Evolutionary conservation across 2,113 vertebrate genomes (phyloP), one percentile per base, ranked within the genome.

Genomic region (Amphiprion ocellaris): DNA sequence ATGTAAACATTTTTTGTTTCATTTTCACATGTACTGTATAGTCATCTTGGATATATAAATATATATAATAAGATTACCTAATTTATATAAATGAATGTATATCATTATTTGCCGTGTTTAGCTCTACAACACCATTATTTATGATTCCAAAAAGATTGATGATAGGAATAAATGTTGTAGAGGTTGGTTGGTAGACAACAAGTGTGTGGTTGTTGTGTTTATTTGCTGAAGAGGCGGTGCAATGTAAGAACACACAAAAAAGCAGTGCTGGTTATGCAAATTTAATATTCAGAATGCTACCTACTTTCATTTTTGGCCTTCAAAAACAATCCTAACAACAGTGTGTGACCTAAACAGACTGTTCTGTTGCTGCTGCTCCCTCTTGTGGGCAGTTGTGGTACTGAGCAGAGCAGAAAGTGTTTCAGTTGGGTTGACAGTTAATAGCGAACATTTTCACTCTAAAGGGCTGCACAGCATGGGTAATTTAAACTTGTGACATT

Each of bases 31-130:
- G 87, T 94, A 90, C 87, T 91, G 89, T 94, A 92, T 84, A 91
- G 78, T 78, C 71, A 86, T 81, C 87, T 81, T 85, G 68, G 75
- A 85, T 69, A 89, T 89, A 78, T 81, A 69, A 69, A 86, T 77
- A 81, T 74, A 92, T 87, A 82, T 74, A 69, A 52, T 17, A 87
- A 89, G 74, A 90, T 74, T 68, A 91, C 56, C 71, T 92, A 88
- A 94, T 93, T 93, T 93, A 94, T 92, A 94, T 90, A 82, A 92
- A 91, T 91, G 83, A 94, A 94, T 94, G 89, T 92, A 92, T 85
- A 88, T 89, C 63, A 79, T 85, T 81, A 82, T 84, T 90, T 94
- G 89, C 91, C 83, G 90, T 93, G 88, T 86, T 86, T 80, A 89
- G 56, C 84, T 86, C 86, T 84, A 87, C 78, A 92, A 87, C 71